Evolutionary conservation across 2,888 invertebrate species (phyloP).

Genomic region (Calliphora vomitoria): DNA sequence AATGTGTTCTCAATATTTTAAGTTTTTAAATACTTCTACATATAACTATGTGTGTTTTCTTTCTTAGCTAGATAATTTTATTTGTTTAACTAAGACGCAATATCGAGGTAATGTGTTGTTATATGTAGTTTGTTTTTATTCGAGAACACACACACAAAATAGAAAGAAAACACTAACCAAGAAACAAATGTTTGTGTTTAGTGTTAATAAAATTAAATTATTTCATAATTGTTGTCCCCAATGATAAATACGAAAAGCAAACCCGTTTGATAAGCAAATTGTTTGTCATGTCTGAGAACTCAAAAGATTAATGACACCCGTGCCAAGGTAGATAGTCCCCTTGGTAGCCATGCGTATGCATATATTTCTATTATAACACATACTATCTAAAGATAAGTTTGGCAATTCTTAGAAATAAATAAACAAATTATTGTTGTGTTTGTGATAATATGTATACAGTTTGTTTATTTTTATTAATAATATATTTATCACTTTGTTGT

Average conservation of each 20-base stretch:
- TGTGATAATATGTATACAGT: constrained; percentile 4
- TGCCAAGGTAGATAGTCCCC: not conserved
- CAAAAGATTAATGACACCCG: not conserved
- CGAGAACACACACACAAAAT: constrained; percentile 1
- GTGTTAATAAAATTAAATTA: constrained; percentile 7
- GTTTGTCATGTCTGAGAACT: constrained; percentile 6
- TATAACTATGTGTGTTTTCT: too few relatives aligned
- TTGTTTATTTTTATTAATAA: not conserved
- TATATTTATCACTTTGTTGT: constrained; percentile 19
- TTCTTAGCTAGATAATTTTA: too few relatives aligned
- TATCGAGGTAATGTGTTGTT: not conserved
- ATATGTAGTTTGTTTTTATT: not conserved
- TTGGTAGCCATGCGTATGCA: constrained; percentile 2
- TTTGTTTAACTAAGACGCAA: not conserved
- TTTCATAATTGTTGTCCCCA: not conserved
- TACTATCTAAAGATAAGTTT: not conserved
- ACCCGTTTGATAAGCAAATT: not conserved
- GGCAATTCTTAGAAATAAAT: constrained; percentile 23
- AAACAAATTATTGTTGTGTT: not conserved
- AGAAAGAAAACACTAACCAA: not conserved
- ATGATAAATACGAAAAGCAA: not conserved
- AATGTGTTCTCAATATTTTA: too few relatives aligned
- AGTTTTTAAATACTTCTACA: too few relatives aligned
- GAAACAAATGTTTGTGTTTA: not conserved
- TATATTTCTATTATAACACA: not conserved